These are phyloP conservation scores for Acomys russatus DNA, from an alignment of 2,797 vertebrate genomes.

Conservation along the genomic window DNA sequence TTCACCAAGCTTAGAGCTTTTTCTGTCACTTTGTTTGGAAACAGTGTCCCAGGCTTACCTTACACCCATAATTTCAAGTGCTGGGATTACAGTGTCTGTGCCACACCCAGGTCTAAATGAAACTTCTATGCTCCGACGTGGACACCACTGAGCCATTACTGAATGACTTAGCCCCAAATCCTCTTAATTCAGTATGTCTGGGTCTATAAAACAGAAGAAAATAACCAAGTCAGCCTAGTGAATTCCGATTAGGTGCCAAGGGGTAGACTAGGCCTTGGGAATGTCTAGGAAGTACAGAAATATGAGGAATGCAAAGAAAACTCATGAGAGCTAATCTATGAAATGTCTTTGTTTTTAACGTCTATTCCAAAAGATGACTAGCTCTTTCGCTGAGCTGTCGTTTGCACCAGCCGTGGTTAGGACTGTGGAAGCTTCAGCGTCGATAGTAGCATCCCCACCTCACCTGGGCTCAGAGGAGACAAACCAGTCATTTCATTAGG, in stretches of 20 bases:
- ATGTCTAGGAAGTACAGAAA: not conserved
- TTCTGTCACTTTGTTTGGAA: not conserved
- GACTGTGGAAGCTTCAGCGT: not conserved
- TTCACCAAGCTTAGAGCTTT: not conserved
- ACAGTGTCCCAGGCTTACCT: not conserved
- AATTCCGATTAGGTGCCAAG: not conserved
- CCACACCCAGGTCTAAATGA: not conserved
- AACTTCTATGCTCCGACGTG: not conserved
- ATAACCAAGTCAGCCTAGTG: not conserved
- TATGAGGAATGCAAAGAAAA: conserved; percentile 11
- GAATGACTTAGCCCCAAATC: conserved; percentile 6
- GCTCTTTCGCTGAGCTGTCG: not conserved
- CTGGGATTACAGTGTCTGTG: not conserved
- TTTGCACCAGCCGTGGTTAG: not conserved
- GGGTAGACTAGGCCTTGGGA: not conserved
- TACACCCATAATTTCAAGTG: not conserved
- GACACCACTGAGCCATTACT: not conserved
- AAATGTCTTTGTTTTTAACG: not conserved
- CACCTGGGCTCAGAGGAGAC: not conserved
- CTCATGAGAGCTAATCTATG: not conserved
- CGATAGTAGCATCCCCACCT: too few relatives aligned
- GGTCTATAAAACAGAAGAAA: not conserved
- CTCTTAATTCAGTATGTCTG: not conserved
- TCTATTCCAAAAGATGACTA: not conserved
- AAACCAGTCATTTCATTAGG: not conserved